Conservation (phyloP, 2,113 vertebrate species). For the Carettochelys insculpta region DNA sequence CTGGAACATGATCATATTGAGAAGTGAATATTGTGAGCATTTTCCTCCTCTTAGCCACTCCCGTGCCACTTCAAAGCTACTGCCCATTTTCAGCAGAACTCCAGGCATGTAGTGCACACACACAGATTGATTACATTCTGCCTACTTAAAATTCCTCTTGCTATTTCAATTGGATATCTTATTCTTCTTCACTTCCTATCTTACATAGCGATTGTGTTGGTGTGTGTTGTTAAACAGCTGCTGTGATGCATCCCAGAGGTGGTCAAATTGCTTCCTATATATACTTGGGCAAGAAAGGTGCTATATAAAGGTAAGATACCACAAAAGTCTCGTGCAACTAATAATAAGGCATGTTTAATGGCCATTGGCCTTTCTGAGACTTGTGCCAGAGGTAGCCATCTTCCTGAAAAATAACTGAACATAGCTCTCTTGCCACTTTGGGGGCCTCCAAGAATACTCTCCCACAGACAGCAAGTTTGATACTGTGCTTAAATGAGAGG, state of each 20-base stretch:
- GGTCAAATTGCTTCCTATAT: background rate
- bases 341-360: no score
- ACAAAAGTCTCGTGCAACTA: background rate
- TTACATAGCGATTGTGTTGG: background rate
- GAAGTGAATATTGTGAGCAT: background rate
- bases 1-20: background rate
- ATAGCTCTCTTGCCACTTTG: background rate
- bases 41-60: background rate
- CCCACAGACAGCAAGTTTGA: background rate
- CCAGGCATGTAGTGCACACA: background rate
- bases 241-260: background rate
- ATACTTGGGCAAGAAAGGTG: background rate
- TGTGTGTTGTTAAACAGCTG: background rate
- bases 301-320: background rate
- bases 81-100: background rate
- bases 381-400: background rate
- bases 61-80: rapidly evolving
- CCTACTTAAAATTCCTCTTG: background rate
- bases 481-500: background rate
- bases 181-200: background rate
- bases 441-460: background rate
- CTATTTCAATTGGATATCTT: background rate
- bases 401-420: background rate
- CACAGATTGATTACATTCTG: background rate
- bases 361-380: background rate